Evolutionary conservation across 2,797 vertebrate species (phyloP).

Genomic region (Margarornis squamiger): DNA sequence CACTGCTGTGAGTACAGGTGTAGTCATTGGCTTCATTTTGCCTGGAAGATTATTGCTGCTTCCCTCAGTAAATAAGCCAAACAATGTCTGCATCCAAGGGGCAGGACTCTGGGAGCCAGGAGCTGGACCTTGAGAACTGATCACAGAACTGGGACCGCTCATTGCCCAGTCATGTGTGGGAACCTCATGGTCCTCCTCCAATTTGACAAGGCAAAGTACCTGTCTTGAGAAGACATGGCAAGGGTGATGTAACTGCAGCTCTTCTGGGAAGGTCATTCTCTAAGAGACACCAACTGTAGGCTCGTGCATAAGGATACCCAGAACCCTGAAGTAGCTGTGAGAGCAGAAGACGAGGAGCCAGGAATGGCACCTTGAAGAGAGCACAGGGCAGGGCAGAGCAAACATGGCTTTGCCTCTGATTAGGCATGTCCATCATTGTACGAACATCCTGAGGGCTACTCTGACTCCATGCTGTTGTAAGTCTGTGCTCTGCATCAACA

Average conservation of each 20-base stretch:
- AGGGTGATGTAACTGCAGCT: background rate
- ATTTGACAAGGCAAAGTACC: background rate
- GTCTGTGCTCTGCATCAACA: background rate
- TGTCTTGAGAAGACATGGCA: background rate
- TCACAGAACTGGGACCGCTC: accelerated
- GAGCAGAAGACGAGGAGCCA: background rate
- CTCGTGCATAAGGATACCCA: accelerated
- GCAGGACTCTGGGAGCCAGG: background rate
- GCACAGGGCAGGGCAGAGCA: accelerated
- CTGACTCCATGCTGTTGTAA: background rate
- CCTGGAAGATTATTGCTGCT: background rate
- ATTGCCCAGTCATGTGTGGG: accelerated
- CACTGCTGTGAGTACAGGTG: accelerated
- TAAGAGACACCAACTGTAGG: background rate
- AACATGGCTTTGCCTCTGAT: background rate
- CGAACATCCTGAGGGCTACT: background rate
- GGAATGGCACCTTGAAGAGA: background rate
- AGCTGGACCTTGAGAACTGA: background rate
- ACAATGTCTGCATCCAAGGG: accelerated
- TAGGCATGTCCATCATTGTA: accelerated
- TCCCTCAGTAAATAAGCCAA: background rate
- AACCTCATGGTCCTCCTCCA: background rate
- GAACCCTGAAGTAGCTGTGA: background rate
- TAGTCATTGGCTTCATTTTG: background rate
- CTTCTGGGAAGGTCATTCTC: accelerated